Evolutionary conservation across 1,140 invertebrate genomes (phyloP).

Genomic region (Oscheius sp.): DNA sequence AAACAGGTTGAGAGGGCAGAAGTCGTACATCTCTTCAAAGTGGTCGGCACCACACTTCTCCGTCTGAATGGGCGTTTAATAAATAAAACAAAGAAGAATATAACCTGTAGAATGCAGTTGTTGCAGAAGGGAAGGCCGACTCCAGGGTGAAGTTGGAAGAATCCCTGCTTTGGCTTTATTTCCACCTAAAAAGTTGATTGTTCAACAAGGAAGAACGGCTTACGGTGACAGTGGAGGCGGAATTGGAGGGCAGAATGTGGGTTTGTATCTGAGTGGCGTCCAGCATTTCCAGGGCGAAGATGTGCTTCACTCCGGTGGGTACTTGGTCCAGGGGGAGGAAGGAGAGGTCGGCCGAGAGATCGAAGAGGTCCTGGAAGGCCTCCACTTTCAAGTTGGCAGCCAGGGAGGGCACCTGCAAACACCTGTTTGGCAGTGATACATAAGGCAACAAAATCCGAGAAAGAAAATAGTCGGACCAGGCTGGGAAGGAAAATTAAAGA

Average conservation of each 20-base stretch:
- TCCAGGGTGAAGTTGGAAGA: slow-evolving; percentile 46
- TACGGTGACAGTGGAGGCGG: slow-evolving; percentile 54
- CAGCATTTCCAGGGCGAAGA: slow-evolving; percentile 52
- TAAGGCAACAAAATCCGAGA: slow-evolving; percentile 5
- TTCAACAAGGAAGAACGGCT: neutral
- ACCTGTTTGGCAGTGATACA: too few relatives aligned
- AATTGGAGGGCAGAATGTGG: slow-evolving; percentile 13
- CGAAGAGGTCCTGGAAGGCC: slow-evolving; percentile 43
- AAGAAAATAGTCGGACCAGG: slow-evolving; percentile 27
- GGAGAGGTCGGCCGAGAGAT: slow-evolving; percentile 29
- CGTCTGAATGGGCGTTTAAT: slow-evolving; percentile 43
- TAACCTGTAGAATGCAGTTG: slow-evolving; percentile 57
- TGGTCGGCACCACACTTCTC: slow-evolving; percentile 49
- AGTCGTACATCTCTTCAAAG: slow-evolving; percentile 58
- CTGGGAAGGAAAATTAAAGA: neutral
- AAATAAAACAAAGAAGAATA: slow-evolving; percentile 12
- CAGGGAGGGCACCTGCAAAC: slow-evolving; percentile 50
- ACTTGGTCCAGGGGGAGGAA: slow-evolving; percentile 25
- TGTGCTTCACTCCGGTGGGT: slow-evolving; percentile 5
- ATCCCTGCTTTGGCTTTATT: slow-evolving; percentile 51
- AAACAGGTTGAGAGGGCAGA: slow-evolving; percentile 56
- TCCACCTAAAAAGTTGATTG: slow-evolving; percentile 39
- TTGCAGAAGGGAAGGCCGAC: slow-evolving; percentile 54
- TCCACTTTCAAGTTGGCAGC: slow-evolving; percentile 55
- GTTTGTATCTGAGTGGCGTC: slow-evolving; percentile 58